Evolutionary conservation across 2,888 invertebrate genomes (phyloP).

Genomic region (Lepidochitona cinerea): DNA sequence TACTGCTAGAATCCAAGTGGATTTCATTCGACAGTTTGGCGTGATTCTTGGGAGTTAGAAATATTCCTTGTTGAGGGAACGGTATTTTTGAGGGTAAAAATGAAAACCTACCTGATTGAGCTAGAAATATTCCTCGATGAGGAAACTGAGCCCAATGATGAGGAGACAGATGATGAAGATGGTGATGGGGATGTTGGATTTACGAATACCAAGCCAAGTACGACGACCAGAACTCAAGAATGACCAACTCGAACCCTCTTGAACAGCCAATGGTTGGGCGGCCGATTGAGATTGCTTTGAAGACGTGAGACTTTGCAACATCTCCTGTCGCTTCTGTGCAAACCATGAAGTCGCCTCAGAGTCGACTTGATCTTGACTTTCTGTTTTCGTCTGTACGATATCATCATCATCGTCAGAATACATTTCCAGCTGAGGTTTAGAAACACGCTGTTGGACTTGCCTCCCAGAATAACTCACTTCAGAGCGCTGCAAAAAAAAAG

Average conservation of each 20-base stretch:
- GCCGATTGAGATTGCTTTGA: not conserved
- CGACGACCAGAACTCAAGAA: not conserved
- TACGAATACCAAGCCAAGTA: not conserved
- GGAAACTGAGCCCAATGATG: constrained; percentile 8
- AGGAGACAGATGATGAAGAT: constrained; percentile 3
- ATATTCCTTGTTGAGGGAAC: too few relatives aligned
- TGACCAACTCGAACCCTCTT: not conserved
- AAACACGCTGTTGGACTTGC: too few relatives aligned
- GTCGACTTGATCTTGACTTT: not conserved
- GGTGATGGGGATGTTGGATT: not conserved
- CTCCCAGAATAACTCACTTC: too few relatives aligned
- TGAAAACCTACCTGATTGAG: not conserved
- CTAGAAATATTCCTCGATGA: constrained; percentile 9
- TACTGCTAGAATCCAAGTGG: too few relatives aligned
- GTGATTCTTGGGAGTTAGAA: too few relatives aligned
- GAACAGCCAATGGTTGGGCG: not conserved
- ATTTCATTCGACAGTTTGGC: too few relatives aligned
- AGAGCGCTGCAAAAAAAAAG: too few relatives aligned
- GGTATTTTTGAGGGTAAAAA: too few relatives aligned
- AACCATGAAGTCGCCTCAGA: not conserved
- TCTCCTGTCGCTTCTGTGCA: not conserved
- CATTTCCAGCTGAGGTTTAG: too few relatives aligned
- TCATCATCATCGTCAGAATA: not conserved
- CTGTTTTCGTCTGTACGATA: not conserved
- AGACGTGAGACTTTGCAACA: not conserved